A percentile compares a stretch with the other conserved stretches of the same genome.
Conservation (phyloP, 2,797 vertebrate species). For the Acomys russatus region DNA sequence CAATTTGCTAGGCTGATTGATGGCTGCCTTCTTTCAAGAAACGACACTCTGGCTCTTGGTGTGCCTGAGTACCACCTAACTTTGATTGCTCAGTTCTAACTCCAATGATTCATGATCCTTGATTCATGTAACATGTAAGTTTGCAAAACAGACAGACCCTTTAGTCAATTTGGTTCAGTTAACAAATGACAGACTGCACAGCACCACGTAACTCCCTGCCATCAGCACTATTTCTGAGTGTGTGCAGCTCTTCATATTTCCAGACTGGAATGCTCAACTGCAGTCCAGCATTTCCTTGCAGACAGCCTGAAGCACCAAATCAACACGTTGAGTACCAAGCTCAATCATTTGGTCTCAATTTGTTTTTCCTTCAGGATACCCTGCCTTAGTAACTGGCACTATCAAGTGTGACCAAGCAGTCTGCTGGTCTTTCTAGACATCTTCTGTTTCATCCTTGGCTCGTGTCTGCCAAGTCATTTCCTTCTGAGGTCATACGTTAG, state of each 20-base stretch:
- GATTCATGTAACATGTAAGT: slow-evolving; percentile 3
- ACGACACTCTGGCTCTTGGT: slow-evolving; percentile 54
- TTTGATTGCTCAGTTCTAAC: slow-evolving; percentile 50
- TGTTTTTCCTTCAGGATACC: not conserved
- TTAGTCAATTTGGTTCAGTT: slow-evolving; percentile 21
- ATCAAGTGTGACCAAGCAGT: not conserved
- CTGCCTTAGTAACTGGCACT: not conserved
- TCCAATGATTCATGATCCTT: slow-evolving; percentile 56
- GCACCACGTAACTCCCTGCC: not conserved
- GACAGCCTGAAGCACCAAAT: not conserved
- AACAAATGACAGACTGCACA: not conserved
- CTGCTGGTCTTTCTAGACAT: not conserved
- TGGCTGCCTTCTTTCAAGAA: slow-evolving; percentile 72
- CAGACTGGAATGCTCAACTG: not conserved
- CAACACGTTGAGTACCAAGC: not conserved
- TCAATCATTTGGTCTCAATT: not conserved
- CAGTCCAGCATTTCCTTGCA: slow-evolving; percentile 3
- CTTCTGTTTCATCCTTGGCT: not conserved
- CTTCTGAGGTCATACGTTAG: not conserved
- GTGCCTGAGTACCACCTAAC: not conserved
- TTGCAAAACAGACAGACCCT: slow-evolving; percentile 12
- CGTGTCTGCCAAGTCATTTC: not conserved
- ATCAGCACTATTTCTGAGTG: slow-evolving; percentile 27
- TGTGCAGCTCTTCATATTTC: not conserved
- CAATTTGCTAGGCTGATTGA: slow-evolving; percentile 12